Percentiles rank a stretch among this genome's conserved stretches.
Conservation (phyloP, 2,113 vertebrate genomes). For the Brachyhypopomus gauderio region DNA sequence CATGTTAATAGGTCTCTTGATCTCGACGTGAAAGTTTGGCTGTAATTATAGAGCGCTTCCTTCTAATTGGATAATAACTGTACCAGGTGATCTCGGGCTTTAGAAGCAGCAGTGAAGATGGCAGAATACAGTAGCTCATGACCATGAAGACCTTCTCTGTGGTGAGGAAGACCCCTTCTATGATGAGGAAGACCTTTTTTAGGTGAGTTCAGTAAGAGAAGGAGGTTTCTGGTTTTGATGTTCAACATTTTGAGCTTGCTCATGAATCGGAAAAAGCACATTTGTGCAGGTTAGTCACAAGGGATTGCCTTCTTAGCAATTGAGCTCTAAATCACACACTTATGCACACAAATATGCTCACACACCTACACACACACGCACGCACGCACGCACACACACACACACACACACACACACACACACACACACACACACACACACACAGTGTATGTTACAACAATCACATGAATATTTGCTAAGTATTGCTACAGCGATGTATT, state of each 20-base stretch:
- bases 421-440: conserved; percentile 16
- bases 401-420: conserved; percentile 4
- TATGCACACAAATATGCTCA: not conserved
- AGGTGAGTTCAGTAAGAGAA: conserved; percentile 49
- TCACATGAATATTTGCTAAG: not conserved
- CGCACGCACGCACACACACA: conserved; percentile 3
- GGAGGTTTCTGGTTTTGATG: conserved; percentile 17
- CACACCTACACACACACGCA: not conserved
- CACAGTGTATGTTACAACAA: not conserved
- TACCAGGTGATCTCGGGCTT: conserved; percentile 77
- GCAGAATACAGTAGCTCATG: conserved; percentile 67
- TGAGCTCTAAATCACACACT: not conserved
- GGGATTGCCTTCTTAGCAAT: not conserved
- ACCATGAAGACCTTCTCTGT: conserved; percentile 69
- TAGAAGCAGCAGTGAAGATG: conserved; percentile 65
- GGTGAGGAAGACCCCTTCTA: conserved; percentile 6
- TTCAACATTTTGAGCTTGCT: not conserved
- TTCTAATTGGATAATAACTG: conserved; percentile 84
- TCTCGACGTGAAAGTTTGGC: conserved; percentile 66
- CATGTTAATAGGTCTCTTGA: conserved; percentile 58
- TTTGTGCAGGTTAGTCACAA: conserved; percentile 1
- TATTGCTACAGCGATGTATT: not conserved
- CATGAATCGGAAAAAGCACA: not conserved
- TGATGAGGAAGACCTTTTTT: not conserved
- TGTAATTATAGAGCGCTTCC: conserved; percentile 79